Base-by-base conservation (phyloP, 2,113 vertebrate species). In the Callaeas wilsoni region DNA sequence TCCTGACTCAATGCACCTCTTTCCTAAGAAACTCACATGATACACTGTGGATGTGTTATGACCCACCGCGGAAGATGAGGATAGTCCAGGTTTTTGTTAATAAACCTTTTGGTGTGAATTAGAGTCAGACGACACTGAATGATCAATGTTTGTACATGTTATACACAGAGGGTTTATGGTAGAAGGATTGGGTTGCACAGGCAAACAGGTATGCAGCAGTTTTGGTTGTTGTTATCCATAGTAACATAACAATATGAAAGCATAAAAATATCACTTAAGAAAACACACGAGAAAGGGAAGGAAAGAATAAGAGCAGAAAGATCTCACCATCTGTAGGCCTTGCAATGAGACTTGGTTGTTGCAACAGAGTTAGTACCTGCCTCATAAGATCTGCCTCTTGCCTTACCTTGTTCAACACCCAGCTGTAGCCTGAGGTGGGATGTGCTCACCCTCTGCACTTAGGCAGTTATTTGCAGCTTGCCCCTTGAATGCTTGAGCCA, bases 151-250 rank as follows among this genome's bases (percentile, higher is more conserved):
- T 42, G 26, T 42, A 22, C 10, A 32, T 2, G 11, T 50, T 59
- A 35, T 17, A 35, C 9, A 14, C 0, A 0, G 9, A 37, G 32
- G 5, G 17, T 50, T 68, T 50, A 22, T 12, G 32, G 21, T 10
- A 68, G 26, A 50, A 21, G 7, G 3, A 20, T 9, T 30, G 42
- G 32, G 20, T 44, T 50, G 17, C 21, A 35, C 21, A 26, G 44
- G 9, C 13, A 35, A 67, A 67, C 16, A 35, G 16, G 8, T 6
- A 11, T 57, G 20, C 21, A 26, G 16, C 20, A 16, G 4, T 21
- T 63, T 62, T 21, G 13, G 47, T 32, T 26, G 20, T 5, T 47
- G 19, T 15, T 35, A 50, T 22, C 14, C 30, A 41, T 20, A 56
- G 21, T 11, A 42, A 22, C 12, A 26, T 22, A 50, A 49, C 9